phyloP scores from a whole-genome alignment of 2,113 vertebrate species.

The Nothobranchius kuhntae region DNA sequence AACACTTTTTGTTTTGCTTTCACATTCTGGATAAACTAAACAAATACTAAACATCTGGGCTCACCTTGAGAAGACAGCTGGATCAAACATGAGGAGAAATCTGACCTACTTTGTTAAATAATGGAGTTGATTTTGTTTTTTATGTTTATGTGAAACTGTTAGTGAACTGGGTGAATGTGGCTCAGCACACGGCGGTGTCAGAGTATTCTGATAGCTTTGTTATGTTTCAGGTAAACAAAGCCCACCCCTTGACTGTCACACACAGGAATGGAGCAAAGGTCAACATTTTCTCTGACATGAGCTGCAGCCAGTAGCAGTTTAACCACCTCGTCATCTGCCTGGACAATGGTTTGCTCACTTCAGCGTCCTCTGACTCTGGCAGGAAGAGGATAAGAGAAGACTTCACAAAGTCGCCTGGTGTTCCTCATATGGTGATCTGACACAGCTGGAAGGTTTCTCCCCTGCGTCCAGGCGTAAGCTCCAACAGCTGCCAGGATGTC shows the following conservation, averaged over 20 bases:
- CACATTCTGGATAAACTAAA: no score
- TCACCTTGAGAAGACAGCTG: no score
- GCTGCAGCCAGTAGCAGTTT: constrained; percentile 39
- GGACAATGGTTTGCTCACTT: not conserved
- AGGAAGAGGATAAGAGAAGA: not conserved
- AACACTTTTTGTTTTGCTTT: no score
- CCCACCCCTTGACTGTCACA: constrained; percentile 27
- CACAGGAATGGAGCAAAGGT: constrained; percentile 63
- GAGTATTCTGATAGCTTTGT: constrained; percentile 14
- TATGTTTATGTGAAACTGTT: no score
- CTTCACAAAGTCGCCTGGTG: not conserved
- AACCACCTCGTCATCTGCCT: constrained; percentile 15
- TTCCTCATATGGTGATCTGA: constrained; percentile 32
- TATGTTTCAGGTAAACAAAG: constrained; percentile 68
- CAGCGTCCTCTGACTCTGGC: constrained; percentile 2
- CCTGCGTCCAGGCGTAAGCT: constrained; percentile 2
- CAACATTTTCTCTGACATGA: constrained; percentile 36
- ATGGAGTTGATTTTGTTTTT: no score
- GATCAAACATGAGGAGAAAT: no score
- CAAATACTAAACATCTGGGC: no score
- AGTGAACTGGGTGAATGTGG: not conserved
- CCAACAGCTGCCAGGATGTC: constrained; percentile 39
- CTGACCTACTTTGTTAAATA: no score
- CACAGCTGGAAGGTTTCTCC: not conserved
- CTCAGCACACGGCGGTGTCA: not conserved